Conservation (phyloP, 1,140 invertebrate genomes). For the Camponotus pennsylvanicus region DNA sequence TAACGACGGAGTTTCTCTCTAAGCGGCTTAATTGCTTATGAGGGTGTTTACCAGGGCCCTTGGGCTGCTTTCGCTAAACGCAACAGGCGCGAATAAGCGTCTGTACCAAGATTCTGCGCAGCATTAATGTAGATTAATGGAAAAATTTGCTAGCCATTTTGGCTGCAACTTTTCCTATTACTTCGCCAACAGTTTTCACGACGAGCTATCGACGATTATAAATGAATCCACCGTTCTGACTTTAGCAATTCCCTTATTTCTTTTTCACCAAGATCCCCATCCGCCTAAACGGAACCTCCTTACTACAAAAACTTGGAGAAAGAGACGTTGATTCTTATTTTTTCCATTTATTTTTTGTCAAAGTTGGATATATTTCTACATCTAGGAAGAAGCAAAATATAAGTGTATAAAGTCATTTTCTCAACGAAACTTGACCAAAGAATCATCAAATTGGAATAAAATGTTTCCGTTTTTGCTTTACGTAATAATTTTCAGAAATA, state of each 20-base stretch:
- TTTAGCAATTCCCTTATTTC: not conserved
- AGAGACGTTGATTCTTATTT: not conserved
- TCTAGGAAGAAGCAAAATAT: not conserved
- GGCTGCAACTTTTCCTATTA: conserved; percentile 60
- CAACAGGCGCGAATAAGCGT: conserved; percentile 22
- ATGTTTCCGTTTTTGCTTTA: not conserved
- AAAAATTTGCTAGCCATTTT: conserved; percentile 50
- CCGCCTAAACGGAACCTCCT: conserved; percentile 5
- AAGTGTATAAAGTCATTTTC: not conserved
- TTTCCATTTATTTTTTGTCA: not conserved
- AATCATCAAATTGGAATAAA: not conserved
- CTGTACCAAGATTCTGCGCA: conserved; percentile 14
- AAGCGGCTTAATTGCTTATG: conserved; percentile 72
- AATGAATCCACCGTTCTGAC: conserved; percentile 35
- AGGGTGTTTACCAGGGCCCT: conserved; percentile 63
- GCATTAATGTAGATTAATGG: conserved; percentile 72
- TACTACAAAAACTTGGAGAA: not conserved
- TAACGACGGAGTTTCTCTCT: conserved; percentile 50
- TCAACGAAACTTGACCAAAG: not conserved
- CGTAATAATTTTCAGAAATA: not conserved
- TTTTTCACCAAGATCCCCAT: not conserved
- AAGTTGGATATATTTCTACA: not conserved
- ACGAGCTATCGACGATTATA: conserved; percentile 45
- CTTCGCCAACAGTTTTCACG: conserved; percentile 25
- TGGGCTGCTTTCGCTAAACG: conserved; percentile 1